Base-by-base conservation (phyloP, 2,888 invertebrate genomes). In the Agrochola litura region DNA sequence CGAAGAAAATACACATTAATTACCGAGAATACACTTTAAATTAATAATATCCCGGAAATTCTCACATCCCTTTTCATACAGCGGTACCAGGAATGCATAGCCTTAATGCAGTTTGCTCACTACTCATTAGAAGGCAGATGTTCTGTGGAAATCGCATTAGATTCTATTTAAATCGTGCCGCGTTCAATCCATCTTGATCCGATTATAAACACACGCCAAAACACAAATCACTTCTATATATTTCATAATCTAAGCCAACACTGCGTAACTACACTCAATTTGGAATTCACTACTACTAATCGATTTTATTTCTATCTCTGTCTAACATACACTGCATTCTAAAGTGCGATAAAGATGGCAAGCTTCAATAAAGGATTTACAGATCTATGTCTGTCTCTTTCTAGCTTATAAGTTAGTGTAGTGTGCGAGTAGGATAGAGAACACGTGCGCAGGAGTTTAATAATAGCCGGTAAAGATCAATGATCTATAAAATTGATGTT, bases 401-500 rank as follows among this genome's bases (percentile, higher is more conserved):
- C 56, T 64, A 8, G 2, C 58, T 16, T 61, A 30, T 66, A 25
- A n/a, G 56, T 43, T 73, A 43, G 30, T 43, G 19, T 37, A 41
- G 14, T 3, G 77, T 58, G 71, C 14, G 82, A 85, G 70, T 0
- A 80, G 52, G 85, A 88, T 54, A 77, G 58, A 54, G 79, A 82
- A 90, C 89, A 89, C 90, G 90, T 89, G 89, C 86, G 84, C 81
- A 76, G 63, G 81, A 85, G 87, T 80, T 80, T 85, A 87, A 83
- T 85, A 87, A 83, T 90, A 89, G 88, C 67, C 73, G 79, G 77
- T 69, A 79, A 89, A 89, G 90, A 89, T 89, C 89, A 89, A 89
- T 89, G 89, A 87, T 89, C 90, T 89, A 89, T 89, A 85, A 90
- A 90, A 87, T 89, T 81, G 65, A 85, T 84, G 86, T 79, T 83